phyloP scores from a whole-genome alignment of 1,140 invertebrate genomes.

The Cydia splendana region DNA sequence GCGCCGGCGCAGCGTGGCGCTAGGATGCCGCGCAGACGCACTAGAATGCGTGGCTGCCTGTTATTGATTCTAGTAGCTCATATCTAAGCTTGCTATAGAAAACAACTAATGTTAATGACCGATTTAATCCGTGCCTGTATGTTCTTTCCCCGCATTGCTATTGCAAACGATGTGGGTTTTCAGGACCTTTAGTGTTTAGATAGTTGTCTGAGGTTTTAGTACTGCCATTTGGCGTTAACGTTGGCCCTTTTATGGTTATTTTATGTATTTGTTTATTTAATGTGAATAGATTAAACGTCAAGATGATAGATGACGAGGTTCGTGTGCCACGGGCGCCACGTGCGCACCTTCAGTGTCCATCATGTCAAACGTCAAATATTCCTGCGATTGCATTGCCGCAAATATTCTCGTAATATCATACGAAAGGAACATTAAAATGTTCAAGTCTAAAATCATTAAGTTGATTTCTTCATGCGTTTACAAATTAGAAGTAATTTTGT shows the following conservation, averaged over 20 bases:
- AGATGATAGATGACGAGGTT: background rate
- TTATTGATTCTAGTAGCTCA: slow-evolving; percentile 7
- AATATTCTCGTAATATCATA: slow-evolving; percentile 14
- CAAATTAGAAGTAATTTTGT: slow-evolving; percentile 26
- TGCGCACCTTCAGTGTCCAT: background rate
- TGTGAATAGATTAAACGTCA: too few relatives aligned
- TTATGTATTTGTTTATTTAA: too few relatives aligned
- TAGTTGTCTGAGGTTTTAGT: background rate
- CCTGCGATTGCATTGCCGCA: slow-evolving; percentile 6
- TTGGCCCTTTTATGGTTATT: background rate
- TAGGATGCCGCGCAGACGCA: slow-evolving; percentile 28
- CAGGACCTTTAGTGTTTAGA: background rate
- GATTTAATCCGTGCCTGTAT: background rate
- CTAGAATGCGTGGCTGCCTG: slow-evolving; percentile 4
- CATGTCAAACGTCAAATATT: background rate
- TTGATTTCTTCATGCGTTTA: slow-evolving; percentile 29
- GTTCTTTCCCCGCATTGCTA: background rate
- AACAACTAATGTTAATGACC: background rate
- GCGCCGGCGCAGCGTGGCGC: slow-evolving; percentile 26
- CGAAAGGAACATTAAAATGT: slow-evolving; percentile 4
- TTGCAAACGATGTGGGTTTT: background rate
- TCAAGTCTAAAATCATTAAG: slow-evolving; percentile 29
- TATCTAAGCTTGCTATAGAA: slow-evolving; percentile 7
- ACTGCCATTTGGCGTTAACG: background rate
- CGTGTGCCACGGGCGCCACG: background rate